Evolutionary conservation across 1,140 invertebrate genomes (phyloP).

Genomic region (Gonioctena quinquepunctata): DNA sequence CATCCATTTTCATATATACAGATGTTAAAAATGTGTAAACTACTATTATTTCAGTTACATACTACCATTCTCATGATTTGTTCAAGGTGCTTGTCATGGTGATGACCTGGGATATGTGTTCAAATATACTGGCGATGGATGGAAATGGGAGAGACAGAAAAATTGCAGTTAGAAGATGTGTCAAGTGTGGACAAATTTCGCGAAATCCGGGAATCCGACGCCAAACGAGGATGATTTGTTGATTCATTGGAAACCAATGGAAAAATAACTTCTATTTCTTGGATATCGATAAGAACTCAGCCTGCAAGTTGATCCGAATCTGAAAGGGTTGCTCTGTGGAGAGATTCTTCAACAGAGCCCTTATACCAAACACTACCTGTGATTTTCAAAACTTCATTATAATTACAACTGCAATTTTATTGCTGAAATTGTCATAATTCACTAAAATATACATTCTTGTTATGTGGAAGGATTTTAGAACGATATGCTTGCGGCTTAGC

Average conservation of each 20-base stretch:
- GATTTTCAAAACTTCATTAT: too few species aligned
- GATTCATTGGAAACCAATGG: slow-evolving; percentile 33
- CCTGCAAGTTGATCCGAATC: slow-evolving; percentile 23
- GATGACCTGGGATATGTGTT: slow-evolving; percentile 9
- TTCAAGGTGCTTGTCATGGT: slow-evolving; percentile 16
- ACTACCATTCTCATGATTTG: too few species aligned
- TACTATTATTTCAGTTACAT: too few species aligned
- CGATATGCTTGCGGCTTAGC: too few species aligned
- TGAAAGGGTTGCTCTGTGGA: slow-evolving; percentile 26
- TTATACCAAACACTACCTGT: too few species aligned
- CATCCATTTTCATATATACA: too few species aligned
- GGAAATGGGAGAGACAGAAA: slow-evolving; percentile 20
- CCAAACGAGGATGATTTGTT: slow-evolving; percentile 34
- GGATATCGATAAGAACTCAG: neutral
- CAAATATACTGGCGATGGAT: neutral
- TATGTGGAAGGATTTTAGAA: too few species aligned
- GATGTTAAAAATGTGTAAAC: too few species aligned
- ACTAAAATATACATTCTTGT: too few species aligned
- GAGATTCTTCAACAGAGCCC: neutral
- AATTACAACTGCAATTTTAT: too few species aligned
- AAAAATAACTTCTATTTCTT: slow-evolving; percentile 28
- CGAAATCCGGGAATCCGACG: slow-evolving; percentile 55
- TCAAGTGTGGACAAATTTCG: slow-evolving; percentile 59
- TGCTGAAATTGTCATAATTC: too few species aligned
- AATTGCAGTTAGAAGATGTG: slow-evolving; percentile 47